These are phyloP conservation scores for Eulemur macaco DNA, from an alignment of 2,113 vertebrate species.

Conservation along the genomic window DNA sequence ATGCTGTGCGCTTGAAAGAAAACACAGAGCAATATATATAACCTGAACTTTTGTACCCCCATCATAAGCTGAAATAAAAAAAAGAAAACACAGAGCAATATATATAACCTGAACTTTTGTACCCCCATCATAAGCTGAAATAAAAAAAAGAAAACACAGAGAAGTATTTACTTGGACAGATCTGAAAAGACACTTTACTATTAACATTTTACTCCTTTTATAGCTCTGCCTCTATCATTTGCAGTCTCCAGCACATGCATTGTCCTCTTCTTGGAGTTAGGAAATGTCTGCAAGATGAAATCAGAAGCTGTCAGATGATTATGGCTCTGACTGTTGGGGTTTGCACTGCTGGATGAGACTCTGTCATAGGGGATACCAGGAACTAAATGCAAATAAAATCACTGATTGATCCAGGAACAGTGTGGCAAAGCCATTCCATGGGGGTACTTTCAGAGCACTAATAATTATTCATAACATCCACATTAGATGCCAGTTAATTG, in stretches of 20 bases:
- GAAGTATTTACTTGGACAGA: not conserved
- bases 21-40: not conserved
- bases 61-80: too few species aligned
- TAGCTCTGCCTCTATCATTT: conserved; percentile 3
- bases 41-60: too few species aligned
- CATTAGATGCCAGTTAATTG: not conserved
- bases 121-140: too few species aligned
- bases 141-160: not conserved
- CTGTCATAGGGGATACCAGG: conserved; percentile 8
- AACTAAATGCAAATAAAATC: conserved; percentile 59
- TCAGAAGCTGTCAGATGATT: conserved; percentile 42
- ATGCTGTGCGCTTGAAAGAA: not conserved
- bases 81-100: not conserved
- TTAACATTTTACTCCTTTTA: not conserved
- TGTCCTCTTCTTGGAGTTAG: not conserved
- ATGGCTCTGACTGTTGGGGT: not conserved
- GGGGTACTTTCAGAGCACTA: not conserved
- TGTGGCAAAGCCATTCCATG: not conserved
- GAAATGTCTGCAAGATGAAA: conserved; percentile 48
- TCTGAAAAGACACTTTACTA: not conserved
- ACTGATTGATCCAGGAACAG: conserved; percentile 5
- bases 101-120: too few species aligned
- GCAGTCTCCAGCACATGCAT: not conserved
- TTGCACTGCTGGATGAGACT: conserved; percentile 12
- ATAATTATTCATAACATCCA: not conserved